phyloP scores from a whole-genome alignment of 2,888 invertebrate species.

The Drosophila barbarae region DNA sequence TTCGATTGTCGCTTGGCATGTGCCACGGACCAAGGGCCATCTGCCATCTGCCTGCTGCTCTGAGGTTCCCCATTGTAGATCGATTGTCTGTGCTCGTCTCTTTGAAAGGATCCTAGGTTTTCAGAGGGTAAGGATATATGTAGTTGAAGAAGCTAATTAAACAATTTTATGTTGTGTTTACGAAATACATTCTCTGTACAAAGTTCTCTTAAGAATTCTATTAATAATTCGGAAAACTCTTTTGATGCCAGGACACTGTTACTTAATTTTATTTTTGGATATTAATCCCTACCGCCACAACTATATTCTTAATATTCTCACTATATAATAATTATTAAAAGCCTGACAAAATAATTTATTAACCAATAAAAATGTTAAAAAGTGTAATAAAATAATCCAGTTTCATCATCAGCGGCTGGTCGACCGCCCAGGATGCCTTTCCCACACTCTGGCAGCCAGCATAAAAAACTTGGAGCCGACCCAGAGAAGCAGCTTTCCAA shows the following conservation, averaged over 20 bases:
- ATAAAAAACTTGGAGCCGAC: constrained; percentile 30
- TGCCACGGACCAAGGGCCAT: constrained; percentile 26
- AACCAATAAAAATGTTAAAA: background rate
- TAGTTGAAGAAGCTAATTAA: background rate
- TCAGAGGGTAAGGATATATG: background rate
- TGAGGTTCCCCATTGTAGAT: constrained; percentile 12
- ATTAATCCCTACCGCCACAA: background rate
- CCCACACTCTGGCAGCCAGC: constrained; percentile 18
- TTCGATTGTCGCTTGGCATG: constrained; percentile 31
- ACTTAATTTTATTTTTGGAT: background rate
- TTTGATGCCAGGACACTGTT: background rate
- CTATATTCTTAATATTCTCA: background rate
- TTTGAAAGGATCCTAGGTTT: background rate
- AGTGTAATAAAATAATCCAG: background rate
- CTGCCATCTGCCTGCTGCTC: constrained; percentile 28
- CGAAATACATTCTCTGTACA: background rate
- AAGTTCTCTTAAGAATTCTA: background rate
- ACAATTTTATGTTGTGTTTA: background rate
- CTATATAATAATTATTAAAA: no score
- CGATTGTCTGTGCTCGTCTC: constrained; percentile 7
- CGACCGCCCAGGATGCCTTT: constrained; percentile 32
- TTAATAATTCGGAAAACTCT: background rate
- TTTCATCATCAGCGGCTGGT: constrained; percentile 6
- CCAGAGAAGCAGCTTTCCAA: constrained; percentile 22
- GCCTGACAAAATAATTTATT: background rate